phyloP scores from a whole-genome alignment of 2,797 vertebrate genomes.

The Periparus ater region DNA sequence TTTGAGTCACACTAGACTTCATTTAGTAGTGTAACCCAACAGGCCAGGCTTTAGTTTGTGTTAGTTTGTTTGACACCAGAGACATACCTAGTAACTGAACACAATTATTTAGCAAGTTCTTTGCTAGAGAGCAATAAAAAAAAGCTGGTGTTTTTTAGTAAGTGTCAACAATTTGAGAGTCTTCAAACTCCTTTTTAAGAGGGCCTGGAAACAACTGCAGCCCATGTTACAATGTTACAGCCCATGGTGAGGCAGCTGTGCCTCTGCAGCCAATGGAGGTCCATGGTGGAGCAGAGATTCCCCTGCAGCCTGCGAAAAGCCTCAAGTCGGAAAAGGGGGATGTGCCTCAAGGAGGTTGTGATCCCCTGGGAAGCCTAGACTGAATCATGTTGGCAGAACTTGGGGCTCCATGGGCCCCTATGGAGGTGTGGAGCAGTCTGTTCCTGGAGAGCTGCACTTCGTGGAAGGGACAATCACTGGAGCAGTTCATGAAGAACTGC shows the following conservation, averaged over 20 bases:
- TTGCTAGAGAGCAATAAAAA: neutral
- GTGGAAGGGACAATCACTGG: fast-evolving
- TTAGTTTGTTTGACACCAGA: neutral
- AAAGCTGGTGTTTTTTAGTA: neutral
- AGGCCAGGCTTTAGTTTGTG: neutral
- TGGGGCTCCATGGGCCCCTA: neutral
- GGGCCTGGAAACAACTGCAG: neutral
- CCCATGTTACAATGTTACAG: fast-evolving
- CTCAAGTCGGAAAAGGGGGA: fast-evolving
- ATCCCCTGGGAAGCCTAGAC: neutral
- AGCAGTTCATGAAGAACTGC: neutral
- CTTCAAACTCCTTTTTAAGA: neutral
- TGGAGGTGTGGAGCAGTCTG: neutral
- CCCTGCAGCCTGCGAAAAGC: fast-evolving
- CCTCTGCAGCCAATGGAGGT: neutral
- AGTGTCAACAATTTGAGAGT: neutral
- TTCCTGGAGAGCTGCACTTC: neutral
- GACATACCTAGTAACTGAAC: neutral
- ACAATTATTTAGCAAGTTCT: neutral
- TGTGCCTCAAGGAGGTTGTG: neutral
- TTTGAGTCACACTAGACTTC: neutral
- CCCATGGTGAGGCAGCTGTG: neutral
- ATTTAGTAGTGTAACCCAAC: neutral
- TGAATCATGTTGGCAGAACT: neutral
- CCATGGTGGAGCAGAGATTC: neutral